phyloP scores from a whole-genome alignment of 2,888 invertebrate species.

The Willowsia nigromaculata region DNA sequence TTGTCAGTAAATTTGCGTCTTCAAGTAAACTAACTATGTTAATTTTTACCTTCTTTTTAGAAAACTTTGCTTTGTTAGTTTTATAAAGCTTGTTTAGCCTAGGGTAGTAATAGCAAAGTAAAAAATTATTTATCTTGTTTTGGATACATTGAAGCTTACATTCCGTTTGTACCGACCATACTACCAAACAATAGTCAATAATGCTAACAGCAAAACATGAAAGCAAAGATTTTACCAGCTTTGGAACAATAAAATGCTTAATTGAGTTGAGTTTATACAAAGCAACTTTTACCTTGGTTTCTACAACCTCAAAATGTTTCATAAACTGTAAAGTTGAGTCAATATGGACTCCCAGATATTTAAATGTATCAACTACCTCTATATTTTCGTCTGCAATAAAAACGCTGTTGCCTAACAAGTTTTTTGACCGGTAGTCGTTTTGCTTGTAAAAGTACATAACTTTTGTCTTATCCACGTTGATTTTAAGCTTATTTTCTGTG shows the following conservation, averaged over 20 bases:
- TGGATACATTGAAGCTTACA: background rate
- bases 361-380: background rate
- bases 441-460: background rate
- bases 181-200: background rate
- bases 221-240: background rate
- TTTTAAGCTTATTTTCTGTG: background rate
- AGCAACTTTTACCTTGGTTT: background rate
- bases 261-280: background rate
- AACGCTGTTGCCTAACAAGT: background rate
- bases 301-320: background rate
- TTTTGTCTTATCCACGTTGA: conserved; percentile 23
- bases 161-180: background rate
- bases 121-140: background rate
- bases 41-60: too few species aligned
- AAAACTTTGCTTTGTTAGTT: too few species aligned
- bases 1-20: too few species aligned
- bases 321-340: background rate
- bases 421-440: background rate
- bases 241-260: background rate
- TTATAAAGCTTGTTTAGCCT: too few species aligned
- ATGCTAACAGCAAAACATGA: background rate
- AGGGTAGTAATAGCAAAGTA: background rate
- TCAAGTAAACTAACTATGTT: too few species aligned
- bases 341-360: background rate
- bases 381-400: background rate